Evolutionary conservation across 2,113 vertebrate genomes (phyloP).

Genomic region (Ciconia stormi): DNA sequence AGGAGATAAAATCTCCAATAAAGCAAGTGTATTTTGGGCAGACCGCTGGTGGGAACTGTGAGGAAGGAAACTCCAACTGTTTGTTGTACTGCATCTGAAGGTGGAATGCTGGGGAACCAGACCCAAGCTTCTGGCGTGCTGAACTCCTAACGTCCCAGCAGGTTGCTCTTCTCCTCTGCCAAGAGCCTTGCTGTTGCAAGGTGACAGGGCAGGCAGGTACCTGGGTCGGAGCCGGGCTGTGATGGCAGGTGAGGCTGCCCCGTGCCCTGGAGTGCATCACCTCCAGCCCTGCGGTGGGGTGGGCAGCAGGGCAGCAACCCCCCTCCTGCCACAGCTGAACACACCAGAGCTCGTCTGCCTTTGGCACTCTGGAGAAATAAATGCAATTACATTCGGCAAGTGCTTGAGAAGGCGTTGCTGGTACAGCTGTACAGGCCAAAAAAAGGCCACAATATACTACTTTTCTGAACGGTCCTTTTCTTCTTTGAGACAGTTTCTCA

Average conservation of each 20-base stretch:
- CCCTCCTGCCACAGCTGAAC: background rate
- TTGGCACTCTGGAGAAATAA: background rate
- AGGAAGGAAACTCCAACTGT: background rate
- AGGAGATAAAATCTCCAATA: background rate
- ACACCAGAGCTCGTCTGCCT: background rate
- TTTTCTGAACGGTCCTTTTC: background rate
- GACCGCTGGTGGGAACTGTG: background rate
- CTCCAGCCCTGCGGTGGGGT: background rate
- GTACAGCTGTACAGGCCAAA: background rate
- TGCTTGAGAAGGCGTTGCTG: background rate
- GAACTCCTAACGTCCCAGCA: background rate
- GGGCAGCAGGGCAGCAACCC: background rate
- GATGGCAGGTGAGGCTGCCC: background rate
- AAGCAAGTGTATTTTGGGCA: background rate
- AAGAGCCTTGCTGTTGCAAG: background rate
- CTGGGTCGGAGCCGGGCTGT: background rate
- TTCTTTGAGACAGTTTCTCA: background rate
- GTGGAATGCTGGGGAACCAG: background rate
- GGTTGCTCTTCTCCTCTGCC: background rate
- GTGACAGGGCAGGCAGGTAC: background rate
- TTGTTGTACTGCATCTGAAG: background rate
- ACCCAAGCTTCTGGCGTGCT: background rate
- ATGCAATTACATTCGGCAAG: background rate
- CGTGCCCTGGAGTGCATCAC: fast-evolving
- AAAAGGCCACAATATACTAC: background rate